A percentile compares a stretch with the other conserved stretches of the same genome.
These are phyloP conservation scores for Plagodis pulveraria DNA, from an alignment of 2,888 invertebrate species.

Conservation along the genomic window DNA sequence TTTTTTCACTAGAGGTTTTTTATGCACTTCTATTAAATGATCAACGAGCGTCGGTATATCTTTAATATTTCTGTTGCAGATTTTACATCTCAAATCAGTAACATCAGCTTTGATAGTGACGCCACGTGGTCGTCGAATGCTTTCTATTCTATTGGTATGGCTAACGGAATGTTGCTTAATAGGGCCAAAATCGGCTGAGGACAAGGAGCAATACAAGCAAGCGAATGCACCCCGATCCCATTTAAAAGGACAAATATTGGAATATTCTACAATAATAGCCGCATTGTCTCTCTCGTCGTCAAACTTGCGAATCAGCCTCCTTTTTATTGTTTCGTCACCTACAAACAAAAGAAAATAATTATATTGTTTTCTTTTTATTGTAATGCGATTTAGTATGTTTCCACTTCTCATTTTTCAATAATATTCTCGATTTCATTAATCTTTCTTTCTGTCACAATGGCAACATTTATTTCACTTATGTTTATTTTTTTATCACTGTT, in stretches of 20 bases:
- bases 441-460: no score
- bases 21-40: slow-evolving; percentile 57
- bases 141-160: slow-evolving; percentile 57
- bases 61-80: slow-evolving; percentile 53
- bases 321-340: slow-evolving; percentile 64
- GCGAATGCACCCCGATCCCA: slow-evolving; percentile 66
- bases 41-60: slow-evolving; percentile 56
- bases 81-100: slow-evolving; percentile 58
- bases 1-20: slow-evolving; percentile 54
- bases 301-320: slow-evolving; percentile 70
- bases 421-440: no score
- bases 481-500: no score
- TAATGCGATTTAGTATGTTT: no score
- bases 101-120: slow-evolving; percentile 62
- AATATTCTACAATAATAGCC: slow-evolving; percentile 66
- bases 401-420: no score
- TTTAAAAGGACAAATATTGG: slow-evolving; percentile 71
- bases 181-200: slow-evolving; percentile 61
- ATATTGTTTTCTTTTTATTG: no score
- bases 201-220: slow-evolving; percentile 63
- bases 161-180: slow-evolving; percentile 55
- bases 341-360: slow-evolving; percentile 70
- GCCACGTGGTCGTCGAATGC: slow-evolving; percentile 1
- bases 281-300: slow-evolving; percentile 75
- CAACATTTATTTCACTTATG: no score